Evolutionary conservation across 2,797 vertebrate genomes (phyloP).

Genomic region (Florisuga fusca): DNA sequence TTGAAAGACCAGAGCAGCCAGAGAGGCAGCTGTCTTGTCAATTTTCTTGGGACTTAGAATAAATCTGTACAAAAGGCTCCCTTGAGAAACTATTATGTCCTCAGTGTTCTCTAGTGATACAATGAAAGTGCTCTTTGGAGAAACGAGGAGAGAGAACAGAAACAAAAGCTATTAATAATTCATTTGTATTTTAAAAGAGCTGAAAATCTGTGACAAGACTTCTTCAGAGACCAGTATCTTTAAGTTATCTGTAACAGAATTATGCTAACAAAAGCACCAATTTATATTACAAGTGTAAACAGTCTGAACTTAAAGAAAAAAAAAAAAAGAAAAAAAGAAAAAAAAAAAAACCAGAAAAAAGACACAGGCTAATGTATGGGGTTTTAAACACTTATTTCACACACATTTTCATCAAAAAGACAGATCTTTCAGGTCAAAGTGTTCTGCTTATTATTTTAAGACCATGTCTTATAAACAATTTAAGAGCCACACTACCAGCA

Average conservation of each 20-base stretch:
- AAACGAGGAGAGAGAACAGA: not conserved
- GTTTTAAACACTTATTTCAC: not conserved
- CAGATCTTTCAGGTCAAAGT: not conserved
- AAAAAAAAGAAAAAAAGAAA: too few species aligned
- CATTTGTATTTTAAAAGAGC: not conserved
- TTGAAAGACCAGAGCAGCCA: conserved; percentile 76
- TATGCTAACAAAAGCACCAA: not conserved
- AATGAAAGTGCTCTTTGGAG: not conserved
- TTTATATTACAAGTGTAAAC: not conserved
- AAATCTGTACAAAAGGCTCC: too few species aligned
- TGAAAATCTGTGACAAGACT: not conserved
- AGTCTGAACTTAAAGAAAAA: not conserved
- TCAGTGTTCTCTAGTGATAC: not conserved
- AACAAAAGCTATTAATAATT: not conserved
- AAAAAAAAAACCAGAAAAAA: too few species aligned
- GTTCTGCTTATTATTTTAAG: not conserved
- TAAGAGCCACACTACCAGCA: not conserved
- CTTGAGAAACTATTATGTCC: not conserved
- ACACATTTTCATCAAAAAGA: not conserved
- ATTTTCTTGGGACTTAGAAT: conserved; percentile 79
- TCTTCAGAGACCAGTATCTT: not conserved
- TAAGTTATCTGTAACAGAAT: not conserved
- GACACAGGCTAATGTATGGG: not conserved
- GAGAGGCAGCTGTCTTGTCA: conserved; percentile 83
- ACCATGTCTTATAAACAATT: not conserved